A percentile compares a stretch with the other conserved stretches of the same genome.
phyloP scores from a whole-genome alignment of 2,113 vertebrate genomes.

The Paramormyrops kingsleyae region DNA sequence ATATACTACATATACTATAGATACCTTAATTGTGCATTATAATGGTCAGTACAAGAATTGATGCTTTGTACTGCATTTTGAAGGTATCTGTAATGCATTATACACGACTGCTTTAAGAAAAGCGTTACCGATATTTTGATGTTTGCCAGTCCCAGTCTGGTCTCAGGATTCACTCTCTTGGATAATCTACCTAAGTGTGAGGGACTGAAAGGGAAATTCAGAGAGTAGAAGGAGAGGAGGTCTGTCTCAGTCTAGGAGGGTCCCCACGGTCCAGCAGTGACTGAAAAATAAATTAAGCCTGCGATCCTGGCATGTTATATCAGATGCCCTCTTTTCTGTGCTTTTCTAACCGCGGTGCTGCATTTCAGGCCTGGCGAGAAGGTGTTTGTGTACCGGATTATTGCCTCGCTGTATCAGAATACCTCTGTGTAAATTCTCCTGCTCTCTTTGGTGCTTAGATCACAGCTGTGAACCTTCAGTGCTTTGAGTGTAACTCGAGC shows the following conservation, averaged over 20 bases:
- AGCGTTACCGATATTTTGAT: neutral
- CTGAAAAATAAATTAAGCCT: slow-evolving; percentile 11
- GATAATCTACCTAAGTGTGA: neutral
- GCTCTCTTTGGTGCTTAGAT: neutral
- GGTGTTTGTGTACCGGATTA: neutral
- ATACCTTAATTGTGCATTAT: no score
- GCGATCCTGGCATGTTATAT: neutral
- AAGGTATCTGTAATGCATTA: no score
- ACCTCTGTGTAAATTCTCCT: neutral
- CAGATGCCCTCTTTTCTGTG: neutral
- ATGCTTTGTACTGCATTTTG: no score
- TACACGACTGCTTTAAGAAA: no score
- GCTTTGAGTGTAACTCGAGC: neutral
- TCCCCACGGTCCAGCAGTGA: neutral
- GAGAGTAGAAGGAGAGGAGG: neutral
- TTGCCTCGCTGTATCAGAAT: neutral
- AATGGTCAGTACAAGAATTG: no score
- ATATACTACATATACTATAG: no score
- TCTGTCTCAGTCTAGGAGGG: neutral
- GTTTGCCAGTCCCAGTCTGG: neutral
- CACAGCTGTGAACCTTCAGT: neutral
- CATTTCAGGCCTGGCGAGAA: neutral
- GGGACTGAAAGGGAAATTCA: neutral
- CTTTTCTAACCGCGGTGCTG: neutral
- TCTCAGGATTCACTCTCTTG: neutral